Base-by-base conservation (phyloP, 2,113 vertebrate species). In the Trachemys scripta region DNA sequence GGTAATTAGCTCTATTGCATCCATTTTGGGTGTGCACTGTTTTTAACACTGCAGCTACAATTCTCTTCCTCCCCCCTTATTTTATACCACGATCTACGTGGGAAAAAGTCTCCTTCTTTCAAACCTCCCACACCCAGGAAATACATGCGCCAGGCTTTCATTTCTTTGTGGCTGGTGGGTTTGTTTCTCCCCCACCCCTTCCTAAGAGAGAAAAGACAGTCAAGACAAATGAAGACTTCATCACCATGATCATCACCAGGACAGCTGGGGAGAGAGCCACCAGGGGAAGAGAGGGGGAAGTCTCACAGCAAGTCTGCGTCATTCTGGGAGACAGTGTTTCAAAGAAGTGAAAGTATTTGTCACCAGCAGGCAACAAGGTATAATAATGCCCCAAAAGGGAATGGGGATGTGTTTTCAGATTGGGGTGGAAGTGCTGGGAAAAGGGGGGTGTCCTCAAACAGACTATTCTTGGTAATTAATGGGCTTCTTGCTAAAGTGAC, bases 11-110 rank as follows among this genome's bases (percentile, higher is more conserved):
- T 91, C 8, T 1, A 45, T 92, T 35, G 78, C 86, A 83, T 87
- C 83, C 72, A 13, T 49, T 89, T 81, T 12, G 49, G 49, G 54
- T 17, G 54, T 2, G 2, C 87, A 59, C 38, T 10, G 49, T 88
- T 97, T 85, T 94, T 85, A 93, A 95, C 96, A 94, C 87, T 84
- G 90, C 88, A 97, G 90, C 54, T 51, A 8, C 50, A 81, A 82
- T n/a, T 53, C 56, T 49, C 84, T 59, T 38, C 24, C 38, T 17
- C 69, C 29, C 83, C 57, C n/a, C 57, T 57, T 62, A 89, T 53
- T 51, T 85, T 2, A 16, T 29, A 12, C 5, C 35, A 8, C 47
- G 24, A 78, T 17, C 79, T 0, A 14, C 6, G 51, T 47, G 14
- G 1, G 5, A 84, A 79, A 76, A 78, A 84, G 87, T 22, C 56